Percentiles rank a stretch among this genome's conserved stretches.
These are phyloP conservation scores for Mus caroli DNA, from an alignment of 2,797 vertebrate genomes.

Conservation along the genomic window DNA sequence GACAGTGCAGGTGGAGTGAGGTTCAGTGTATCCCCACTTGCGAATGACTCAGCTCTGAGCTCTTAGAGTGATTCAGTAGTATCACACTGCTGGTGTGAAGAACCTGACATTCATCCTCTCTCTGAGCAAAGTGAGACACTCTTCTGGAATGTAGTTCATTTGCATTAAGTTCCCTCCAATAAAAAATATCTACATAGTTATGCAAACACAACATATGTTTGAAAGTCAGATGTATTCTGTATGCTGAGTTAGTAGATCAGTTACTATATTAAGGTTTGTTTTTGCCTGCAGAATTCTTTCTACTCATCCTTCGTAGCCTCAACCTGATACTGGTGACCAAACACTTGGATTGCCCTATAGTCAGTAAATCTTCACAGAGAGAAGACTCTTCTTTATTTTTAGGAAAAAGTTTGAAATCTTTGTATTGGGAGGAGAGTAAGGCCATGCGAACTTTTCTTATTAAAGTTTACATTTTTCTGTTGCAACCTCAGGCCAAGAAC, in stretches of 20 bases:
- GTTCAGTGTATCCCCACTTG: background rate
- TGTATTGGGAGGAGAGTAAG: background rate
- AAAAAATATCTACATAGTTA: conserved; percentile 61
- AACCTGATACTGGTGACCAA: background rate
- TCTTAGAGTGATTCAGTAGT: conserved; percentile 38
- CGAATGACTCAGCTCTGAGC: conserved; percentile 62
- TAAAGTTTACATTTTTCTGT: background rate
- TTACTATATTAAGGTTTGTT: conserved; percentile 43
- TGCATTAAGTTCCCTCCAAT: conserved; percentile 48
- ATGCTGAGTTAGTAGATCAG: conserved; percentile 52
- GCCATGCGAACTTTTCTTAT: background rate
- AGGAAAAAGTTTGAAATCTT: background rate
- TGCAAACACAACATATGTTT: conserved; percentile 58
- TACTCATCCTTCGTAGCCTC: background rate
- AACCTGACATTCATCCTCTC: conserved; percentile 55
- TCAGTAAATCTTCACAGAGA: background rate
- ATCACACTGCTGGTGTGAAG: conserved; percentile 51
- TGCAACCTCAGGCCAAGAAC: background rate
- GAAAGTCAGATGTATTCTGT: conserved; percentile 52
- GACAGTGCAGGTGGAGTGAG: background rate
- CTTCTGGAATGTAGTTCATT: conserved; percentile 34
- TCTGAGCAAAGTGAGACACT: conserved; percentile 32
- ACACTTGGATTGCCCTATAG: background rate
- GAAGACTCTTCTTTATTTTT: conserved; percentile 14
- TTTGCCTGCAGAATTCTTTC: background rate